phyloP scores from a whole-genome alignment of 2,888 invertebrate genomes.

The Strigamia maritima region DNA sequence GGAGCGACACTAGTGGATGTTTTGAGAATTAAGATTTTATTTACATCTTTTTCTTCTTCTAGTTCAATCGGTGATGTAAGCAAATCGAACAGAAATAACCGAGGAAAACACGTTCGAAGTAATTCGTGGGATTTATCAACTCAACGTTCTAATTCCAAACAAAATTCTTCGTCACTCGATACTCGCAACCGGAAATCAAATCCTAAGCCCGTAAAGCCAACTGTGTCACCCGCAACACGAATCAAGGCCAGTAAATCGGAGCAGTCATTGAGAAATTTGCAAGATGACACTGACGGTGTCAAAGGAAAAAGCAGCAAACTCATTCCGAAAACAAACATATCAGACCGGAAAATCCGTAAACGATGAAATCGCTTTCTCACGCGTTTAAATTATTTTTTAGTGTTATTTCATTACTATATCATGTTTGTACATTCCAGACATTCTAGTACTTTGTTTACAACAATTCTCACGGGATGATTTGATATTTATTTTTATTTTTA shows the following conservation, averaged over 20 bases:
- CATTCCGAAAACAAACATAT: neutral
- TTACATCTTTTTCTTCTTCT: neutral
- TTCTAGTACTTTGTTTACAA: too few species aligned
- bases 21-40: neutral
- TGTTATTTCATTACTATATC: too few species aligned
- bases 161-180: neutral
- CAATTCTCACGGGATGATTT: too few species aligned
- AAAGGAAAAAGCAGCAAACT: neutral
- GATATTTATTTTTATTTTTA: too few species aligned
- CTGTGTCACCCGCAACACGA: neutral
- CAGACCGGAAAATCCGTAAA: neutral
- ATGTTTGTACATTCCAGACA: too few species aligned
- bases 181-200: slow-evolving; percentile 2
- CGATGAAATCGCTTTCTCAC: neutral
- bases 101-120: neutral
- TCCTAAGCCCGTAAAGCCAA: neutral
- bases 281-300: neutral
- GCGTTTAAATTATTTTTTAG: too few species aligned
- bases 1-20: too few species aligned
- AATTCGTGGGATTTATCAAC: slow-evolving; percentile 11
- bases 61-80: neutral
- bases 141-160: slow-evolving; percentile 5
- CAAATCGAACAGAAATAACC: neutral
- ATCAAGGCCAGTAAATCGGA: slow-evolving; percentile 16
- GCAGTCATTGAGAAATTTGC: slow-evolving; percentile 1